Base-by-base conservation (phyloP, 2,113 vertebrate species). In the Nasalis larvatus region DNA sequence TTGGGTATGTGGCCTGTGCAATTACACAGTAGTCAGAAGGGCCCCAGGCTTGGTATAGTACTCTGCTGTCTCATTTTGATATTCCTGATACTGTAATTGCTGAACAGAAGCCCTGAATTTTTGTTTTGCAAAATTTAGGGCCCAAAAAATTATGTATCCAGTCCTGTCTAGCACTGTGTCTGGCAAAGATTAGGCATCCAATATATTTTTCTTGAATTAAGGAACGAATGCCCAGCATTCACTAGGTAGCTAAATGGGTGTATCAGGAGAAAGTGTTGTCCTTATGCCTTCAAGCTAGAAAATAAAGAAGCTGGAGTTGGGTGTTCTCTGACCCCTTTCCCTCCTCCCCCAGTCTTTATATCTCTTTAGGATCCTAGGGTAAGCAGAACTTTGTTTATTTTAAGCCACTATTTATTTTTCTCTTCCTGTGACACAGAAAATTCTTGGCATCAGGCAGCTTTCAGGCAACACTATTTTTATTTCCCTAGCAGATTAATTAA, bases 391-490 rank as follows among this genome's bases (percentile, higher is more conserved):
- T 97, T 42, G 73, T 76, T 77, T 97, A 95, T 90, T 98, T 93
- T 69, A 58, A 89, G 45, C 18, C 13, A 10, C 68, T 95, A 11
- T 94, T 96, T 97, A 93, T 92, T 95, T 96, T 95, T 83, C 82
- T 97, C 77, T 86, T 93, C 42, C 14, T 4, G 3, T 74, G 91
- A 86, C 88, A 92, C 35, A 25, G 37, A 96, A 78, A 83, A 68
- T 91, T 94, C 54, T 96, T 95, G 89, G 77, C 60, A 95, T 91
- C 56, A 73, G 63, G 13, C 21, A 89, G 56, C 68, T 76, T 73
- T 73, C 52, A 80, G 81, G 77, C n/a, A 85, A 78, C n/a, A 82
- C 85, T 96, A 92, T 97, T 96, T 97, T 97, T 95, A 83, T 97
- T 96, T 97, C 30, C 20, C 40, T 47, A 87, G 60, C 18, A 83